Evolutionary conservation across 2,113 vertebrate genomes (phyloP), one percentile per base, ranked within the genome.

Genomic region (Carettochelys insculpta): DNA sequence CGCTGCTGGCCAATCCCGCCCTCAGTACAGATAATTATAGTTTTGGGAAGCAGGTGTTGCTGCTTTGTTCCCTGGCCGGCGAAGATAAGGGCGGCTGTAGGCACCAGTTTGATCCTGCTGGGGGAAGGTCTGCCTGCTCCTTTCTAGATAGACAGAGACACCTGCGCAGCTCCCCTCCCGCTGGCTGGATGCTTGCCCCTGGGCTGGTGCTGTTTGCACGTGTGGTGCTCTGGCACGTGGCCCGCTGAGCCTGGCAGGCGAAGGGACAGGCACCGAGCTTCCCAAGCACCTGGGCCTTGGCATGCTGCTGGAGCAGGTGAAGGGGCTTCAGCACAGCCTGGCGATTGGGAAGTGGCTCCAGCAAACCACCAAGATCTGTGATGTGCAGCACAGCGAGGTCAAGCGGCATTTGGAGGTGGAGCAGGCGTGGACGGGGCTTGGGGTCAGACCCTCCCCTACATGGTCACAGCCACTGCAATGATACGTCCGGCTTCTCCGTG

Each of bases 31-130:
- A 52, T 86, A 77, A 53, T 80, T 52, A 19, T 77, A 11, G 94
- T 4, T 58, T 53, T 81, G 91, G 53, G 86, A 93, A 86, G 95
- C 95, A 95, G 95, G 92, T 96, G 95, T 53, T 96, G 95, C 75
- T 87, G 90, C n/a, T 91, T 45, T 27, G 20, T 11, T 14, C 86
- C n/a, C 48, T 86, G 90, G 50, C 56, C 7, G 51, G 86, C 17
- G 6, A 61, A 88, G 86, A 82, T 86, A 48, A 86, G 85, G 77
- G 87, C 11, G 48, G 31, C n/a, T 34, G 79, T 19, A 58, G 75
- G 84, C 77, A 38, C 54, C 8, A 51, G 89, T 5, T 50, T 53
- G 34, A 51, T 92, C 83, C 86, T 4, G 29, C 80, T 38, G 68
- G 53, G 89, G 52, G 76, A 71, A 61, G 4, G 73, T 71, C 85